Conservation (phyloP, 2,113 vertebrate genomes). For the Propithecus coquereli region DNA sequence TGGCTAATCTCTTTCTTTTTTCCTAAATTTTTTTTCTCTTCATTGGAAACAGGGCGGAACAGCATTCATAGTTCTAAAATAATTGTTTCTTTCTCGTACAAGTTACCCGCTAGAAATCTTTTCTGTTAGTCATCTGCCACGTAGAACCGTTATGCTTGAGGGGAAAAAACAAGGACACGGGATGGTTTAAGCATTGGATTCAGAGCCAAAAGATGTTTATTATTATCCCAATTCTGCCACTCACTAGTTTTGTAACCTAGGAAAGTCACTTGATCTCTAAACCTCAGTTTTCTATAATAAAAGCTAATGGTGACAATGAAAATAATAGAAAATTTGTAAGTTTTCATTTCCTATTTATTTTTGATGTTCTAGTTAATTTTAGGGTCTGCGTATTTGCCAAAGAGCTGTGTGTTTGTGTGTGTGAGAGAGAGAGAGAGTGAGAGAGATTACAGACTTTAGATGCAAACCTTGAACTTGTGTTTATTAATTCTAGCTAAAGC, state of each 20-base stretch:
- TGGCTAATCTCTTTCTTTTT: background rate
- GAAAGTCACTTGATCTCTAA: background rate
- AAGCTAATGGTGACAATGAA: background rate
- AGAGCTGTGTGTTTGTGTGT: background rate
- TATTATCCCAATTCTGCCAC: background rate
- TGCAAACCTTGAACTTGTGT: slow-evolving; percentile 26
- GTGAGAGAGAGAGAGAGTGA: background rate
- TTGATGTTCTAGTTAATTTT: background rate
- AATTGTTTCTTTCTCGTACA: background rate
- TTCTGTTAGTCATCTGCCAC: background rate
- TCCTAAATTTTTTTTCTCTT: background rate
- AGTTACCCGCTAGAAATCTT: background rate
- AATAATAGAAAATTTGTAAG: background rate
- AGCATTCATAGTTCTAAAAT: slow-evolving; percentile 14
- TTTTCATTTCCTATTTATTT: background rate
- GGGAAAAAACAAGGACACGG: background rate
- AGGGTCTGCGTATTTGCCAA: background rate
- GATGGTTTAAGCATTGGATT: background rate
- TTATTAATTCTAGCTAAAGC: slow-evolving; percentile 90
- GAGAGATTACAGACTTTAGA: background rate
- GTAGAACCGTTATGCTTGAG: background rate
- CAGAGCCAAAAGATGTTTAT: background rate
- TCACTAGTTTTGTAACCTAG: background rate
- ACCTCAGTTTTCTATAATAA: background rate
- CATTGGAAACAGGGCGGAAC: background rate